Conservation (phyloP, 1,140 invertebrate genomes). For the Aphaenogaster rudis region DNA sequence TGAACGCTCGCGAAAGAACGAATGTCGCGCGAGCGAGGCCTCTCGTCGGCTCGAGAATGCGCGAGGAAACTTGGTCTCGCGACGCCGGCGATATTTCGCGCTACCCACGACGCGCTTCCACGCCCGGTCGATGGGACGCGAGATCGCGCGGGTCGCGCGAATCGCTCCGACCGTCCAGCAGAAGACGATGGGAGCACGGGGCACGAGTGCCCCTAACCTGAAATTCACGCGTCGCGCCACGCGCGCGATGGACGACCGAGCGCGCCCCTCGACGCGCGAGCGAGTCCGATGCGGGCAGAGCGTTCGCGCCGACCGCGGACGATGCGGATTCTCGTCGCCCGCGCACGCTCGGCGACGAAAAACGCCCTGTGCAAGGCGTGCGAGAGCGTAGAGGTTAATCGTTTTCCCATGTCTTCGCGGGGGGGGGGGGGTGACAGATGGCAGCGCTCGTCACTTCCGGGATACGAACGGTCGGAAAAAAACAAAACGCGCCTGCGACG, state of each 20-base stretch:
- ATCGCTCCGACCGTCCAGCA: conserved; percentile 69
- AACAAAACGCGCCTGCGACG: not conserved
- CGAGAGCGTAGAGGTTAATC: conserved; percentile 69
- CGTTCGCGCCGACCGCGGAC: not conserved
- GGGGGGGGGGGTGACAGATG: conserved; percentile 3
- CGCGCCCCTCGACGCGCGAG: not conserved
- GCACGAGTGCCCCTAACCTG: conserved; percentile 63
- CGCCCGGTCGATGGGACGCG: not conserved
- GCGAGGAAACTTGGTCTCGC: not conserved
- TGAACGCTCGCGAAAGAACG: not conserved
- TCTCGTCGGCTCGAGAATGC: too few species aligned
- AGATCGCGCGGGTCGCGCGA: not conserved
- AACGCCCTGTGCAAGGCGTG: not conserved
- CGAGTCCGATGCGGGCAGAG: too few species aligned
- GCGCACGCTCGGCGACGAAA: not conserved
- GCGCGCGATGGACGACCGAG: not conserved
- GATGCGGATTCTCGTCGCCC: not conserved
- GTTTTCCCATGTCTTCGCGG: not conserved
- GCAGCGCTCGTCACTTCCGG: conserved; percentile 60
- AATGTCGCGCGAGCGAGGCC: not conserved
- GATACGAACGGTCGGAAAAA: conserved; percentile 41
- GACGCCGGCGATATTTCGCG: not conserved
- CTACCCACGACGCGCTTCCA: too few species aligned
- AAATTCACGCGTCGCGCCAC: not conserved
- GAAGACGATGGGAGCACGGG: conserved; percentile 52